Evolutionary conservation across 2,888 invertebrate genomes (phyloP).

Genomic region (Eupithecia subfuscata): DNA sequence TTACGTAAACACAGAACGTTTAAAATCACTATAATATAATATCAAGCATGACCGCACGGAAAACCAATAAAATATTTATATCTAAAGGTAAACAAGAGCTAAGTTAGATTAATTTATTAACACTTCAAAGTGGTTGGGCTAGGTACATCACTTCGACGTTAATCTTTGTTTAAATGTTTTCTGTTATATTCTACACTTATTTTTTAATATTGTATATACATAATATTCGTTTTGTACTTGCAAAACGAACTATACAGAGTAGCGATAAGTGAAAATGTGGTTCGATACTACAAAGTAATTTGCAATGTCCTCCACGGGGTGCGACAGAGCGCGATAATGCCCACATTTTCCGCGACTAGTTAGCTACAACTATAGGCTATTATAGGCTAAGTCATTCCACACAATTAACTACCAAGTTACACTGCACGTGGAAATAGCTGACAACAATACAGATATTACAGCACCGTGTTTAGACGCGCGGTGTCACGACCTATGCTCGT

Average conservation of each 20-base stretch:
- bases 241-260: neutral
- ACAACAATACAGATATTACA: slow-evolving; percentile 68
- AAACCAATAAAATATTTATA: slow-evolving; percentile 28
- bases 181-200: neutral
- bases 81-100: slow-evolving; percentile 13
- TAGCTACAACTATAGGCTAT: slow-evolving; percentile 41
- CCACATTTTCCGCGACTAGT: slow-evolving; percentile 63
- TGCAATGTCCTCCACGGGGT: slow-evolving; percentile 59
- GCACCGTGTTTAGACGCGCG: slow-evolving; percentile 65
- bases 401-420: slow-evolving; percentile 48
- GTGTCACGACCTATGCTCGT: slow-evolving; percentile 68
- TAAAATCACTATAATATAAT: slow-evolving; percentile 12
- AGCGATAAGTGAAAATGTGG: slow-evolving; percentile 44
- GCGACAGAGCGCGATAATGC: slow-evolving; percentile 62
- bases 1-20: slow-evolving; percentile 18
- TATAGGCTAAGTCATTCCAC: slow-evolving; percentile 9
- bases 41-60: slow-evolving; percentile 23
- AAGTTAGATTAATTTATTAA: slow-evolving; percentile 4
- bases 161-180: neutral
- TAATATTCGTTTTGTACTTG: neutral
- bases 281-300: slow-evolving; percentile 48
- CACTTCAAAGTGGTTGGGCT: slow-evolving; percentile 2
- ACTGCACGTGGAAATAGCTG: slow-evolving; percentile 66
- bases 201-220: neutral
- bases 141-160: neutral